These are phyloP conservation scores for Pelodiscus sinensis DNA, from an alignment of 2,113 vertebrate species.

Conservation along the genomic window DNA sequence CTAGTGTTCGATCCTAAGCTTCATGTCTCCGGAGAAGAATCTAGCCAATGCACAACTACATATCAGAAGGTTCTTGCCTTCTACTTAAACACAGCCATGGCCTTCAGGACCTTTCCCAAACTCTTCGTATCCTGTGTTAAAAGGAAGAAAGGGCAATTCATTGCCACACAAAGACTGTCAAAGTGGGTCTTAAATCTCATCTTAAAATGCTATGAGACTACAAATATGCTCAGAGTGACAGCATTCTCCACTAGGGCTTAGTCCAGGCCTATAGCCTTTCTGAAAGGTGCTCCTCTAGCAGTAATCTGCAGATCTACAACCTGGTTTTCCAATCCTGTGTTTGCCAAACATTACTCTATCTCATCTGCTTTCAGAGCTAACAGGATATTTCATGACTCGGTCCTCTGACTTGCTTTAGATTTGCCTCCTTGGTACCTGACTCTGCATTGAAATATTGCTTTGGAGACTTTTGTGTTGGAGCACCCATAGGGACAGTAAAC, in stretches of 20 bases:
- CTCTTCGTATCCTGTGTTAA: background rate
- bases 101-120: background rate
- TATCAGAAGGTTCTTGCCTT: background rate
- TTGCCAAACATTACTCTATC: background rate
- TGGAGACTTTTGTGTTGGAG: background rate
- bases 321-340: background rate
- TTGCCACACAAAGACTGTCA: background rate
- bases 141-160: background rate
- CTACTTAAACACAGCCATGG: background rate
- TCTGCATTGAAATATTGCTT: background rate
- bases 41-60: background rate
- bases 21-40: background rate
- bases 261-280: background rate
- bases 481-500: background rate
- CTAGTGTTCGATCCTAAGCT: background rate
- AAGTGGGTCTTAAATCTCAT: background rate
- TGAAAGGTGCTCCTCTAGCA: background rate
- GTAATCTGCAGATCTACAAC: background rate
- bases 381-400: background rate
- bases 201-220: background rate
- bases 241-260: background rate
- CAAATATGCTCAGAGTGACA: background rate
- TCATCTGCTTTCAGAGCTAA: background rate
- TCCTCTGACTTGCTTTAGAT: background rate
- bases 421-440: background rate